Evolutionary conservation across 2,888 invertebrate species (phyloP), one percentile per base, ranked within the genome.

Genomic region (Leucophora obtusa): DNA sequence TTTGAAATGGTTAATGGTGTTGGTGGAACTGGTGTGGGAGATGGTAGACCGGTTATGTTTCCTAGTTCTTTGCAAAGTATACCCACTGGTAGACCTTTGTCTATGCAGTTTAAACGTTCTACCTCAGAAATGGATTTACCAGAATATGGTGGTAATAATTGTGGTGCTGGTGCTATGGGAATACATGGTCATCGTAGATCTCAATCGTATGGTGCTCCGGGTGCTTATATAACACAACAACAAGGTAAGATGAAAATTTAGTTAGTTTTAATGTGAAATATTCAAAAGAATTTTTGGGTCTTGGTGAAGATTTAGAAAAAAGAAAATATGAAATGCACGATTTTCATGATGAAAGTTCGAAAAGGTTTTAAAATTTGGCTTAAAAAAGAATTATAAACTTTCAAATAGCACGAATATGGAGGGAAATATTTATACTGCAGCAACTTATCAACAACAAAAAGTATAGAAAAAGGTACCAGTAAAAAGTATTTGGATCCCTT

Each of bases 161-260:
- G 69, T 51, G 79, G 53, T 51, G 43, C n/a, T n/a, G n/a, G n/a
- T n/a, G n/a, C 15, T 2, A 56, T 80, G 0, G 72, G 62, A 3
- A 65, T 59, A 1, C 70, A 82, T 2, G 87, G 88, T 0, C 90
- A 91, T 82, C 84, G 90, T 5, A 85, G 90, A 17, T 89, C 90
- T 9, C 90, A 90, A 11, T 90, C 90, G 0, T 89, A 89, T 82
- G 89, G 89, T 1, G 84, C 89, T 14, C 87, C 89, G 21, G 86
- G 82, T 28, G 86, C 86, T 3, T 88, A 87, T 60, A 75, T 87
- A 11, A 84, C 86, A 0, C 84, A 83, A 33, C 84, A 83, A 33
- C 83, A 85, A 51, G 82, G 86, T 77, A 69, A 77, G 43, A 28
- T 1, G 4, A 28, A 6, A 28, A 6, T 4, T 1, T 6, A 6